Evolutionary conservation across 2,797 vertebrate genomes (phyloP), one percentile per base, ranked within the genome.

Genomic region (Galaxias olidus): DNA sequence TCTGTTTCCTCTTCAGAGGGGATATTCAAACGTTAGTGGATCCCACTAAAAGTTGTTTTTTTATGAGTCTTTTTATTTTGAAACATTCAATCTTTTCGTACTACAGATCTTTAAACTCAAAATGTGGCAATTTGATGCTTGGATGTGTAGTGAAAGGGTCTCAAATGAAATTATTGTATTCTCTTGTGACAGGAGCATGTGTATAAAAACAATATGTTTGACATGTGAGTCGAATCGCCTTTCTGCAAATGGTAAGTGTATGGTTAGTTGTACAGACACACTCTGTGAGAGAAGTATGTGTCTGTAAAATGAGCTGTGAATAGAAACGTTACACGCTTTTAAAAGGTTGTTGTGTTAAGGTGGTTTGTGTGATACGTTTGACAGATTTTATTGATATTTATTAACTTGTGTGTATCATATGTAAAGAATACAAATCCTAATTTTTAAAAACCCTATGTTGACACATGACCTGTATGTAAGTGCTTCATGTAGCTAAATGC

Each of bases 371-470:
- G 87, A 83, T 81, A 78, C 75, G 82, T 90, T 90, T 90, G 88
- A 89, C 82, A 86, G 87, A 91, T 91, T 91, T 87, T 88, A 89
- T 87, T 91, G 86, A 90, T 93, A 93, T 93, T 93, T 93, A 93
- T 93, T 93, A 92, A 93, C 88, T 77, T 68, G 86, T 91, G 90
- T 91, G 91, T 93, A 92, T 86, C 75, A 92, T 93, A 92, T 93
- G 91, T 92, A 93, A 90, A 93, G 82, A 90, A 91, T 88, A 88
- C 82, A 82, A 88, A 89, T 87, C 85, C 85, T 92, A 92, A 93
- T 92, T 92, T 93, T 90, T 91, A 86, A 92, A 87, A 77, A 44
- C 54, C 73, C 83, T 83, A 71, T 70, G 86, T 87, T 77, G 80
- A 85, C 77, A 87, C 82, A 86, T 72, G 75, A 83, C 81, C 67